These are phyloP conservation scores for Trinorchestia longiramus DNA, from an alignment of 1,140 invertebrate genomes.

Conservation along the genomic window DNA sequence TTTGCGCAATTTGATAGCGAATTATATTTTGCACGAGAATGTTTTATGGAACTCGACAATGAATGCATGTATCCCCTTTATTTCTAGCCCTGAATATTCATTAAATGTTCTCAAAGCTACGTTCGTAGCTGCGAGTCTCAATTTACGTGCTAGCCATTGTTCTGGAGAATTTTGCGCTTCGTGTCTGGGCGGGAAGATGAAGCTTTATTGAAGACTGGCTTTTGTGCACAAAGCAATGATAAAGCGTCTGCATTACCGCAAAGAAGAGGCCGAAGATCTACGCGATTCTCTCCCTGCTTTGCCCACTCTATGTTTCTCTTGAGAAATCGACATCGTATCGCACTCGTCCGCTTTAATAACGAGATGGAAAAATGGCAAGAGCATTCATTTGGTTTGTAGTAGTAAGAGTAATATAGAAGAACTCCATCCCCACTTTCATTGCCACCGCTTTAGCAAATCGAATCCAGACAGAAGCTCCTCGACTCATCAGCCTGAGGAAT, in stretches of 20 bases:
- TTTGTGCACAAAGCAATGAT: slow-evolving; percentile 47
- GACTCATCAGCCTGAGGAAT: slow-evolving; percentile 21
- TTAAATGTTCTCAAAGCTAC: not conserved
- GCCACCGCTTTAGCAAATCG: slow-evolving; percentile 39
- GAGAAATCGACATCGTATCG: slow-evolving; percentile 45
- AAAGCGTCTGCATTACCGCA: slow-evolving; percentile 14
- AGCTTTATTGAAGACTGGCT: slow-evolving; percentile 30
- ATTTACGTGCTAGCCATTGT: not conserved
- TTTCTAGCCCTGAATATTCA: not conserved
- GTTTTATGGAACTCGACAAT: not conserved
- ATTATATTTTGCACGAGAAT: not conserved
- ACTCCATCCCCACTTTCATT: slow-evolving; percentile 17
- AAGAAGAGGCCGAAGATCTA: not conserved
- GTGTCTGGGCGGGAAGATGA: not conserved
- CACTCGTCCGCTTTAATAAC: slow-evolving; percentile 40
- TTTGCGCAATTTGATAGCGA: not conserved
- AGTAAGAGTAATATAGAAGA: slow-evolving; percentile 43
- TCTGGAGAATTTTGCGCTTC: not conserved
- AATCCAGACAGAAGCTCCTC: slow-evolving; percentile 30
- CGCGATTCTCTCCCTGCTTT: not conserved
- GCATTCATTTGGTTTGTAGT: slow-evolving; percentile 51
- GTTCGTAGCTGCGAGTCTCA: not conserved
- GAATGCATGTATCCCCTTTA: not conserved
- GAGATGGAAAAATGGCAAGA: slow-evolving; percentile 46
- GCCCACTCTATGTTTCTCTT: slow-evolving; percentile 47